Evolutionary conservation across 2,888 invertebrate genomes (phyloP).

Genomic region (Sarcophaga carnaria): DNA sequence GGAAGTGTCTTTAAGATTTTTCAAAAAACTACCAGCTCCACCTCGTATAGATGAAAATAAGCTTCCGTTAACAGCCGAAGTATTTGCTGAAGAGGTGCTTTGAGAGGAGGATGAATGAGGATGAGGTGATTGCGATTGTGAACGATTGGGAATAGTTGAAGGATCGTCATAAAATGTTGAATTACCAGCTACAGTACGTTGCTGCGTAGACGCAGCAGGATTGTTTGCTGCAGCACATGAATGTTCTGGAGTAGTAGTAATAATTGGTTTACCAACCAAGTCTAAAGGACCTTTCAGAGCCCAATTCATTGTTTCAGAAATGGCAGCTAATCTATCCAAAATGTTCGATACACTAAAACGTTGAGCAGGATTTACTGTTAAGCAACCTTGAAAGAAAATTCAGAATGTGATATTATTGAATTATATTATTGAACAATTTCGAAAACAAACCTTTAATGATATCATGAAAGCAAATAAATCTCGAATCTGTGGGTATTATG

Average conservation of each 20-base stretch:
- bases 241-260: slow-evolving; percentile 75
- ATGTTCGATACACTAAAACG: slow-evolving; percentile 90
- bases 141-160: slow-evolving; percentile 61
- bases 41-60: slow-evolving; percentile 94
- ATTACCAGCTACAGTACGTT: slow-evolving; percentile 66
- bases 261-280: slow-evolving; percentile 78
- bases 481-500: slow-evolving; percentile 90
- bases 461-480: slow-evolving; percentile 93
- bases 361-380: slow-evolving; percentile 91
- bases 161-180: slow-evolving; percentile 77
- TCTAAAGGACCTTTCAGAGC: slow-evolving; percentile 90
- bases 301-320: slow-evolving; percentile 92
- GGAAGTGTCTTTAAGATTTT: slow-evolving; percentile 97
- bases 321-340: slow-evolving; percentile 92
- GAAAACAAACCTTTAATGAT: slow-evolving; percentile 86
- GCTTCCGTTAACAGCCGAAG: slow-evolving; percentile 82
- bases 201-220: slow-evolving; percentile 50
- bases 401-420: background rate
- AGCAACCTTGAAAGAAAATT: slow-evolving; percentile 83
- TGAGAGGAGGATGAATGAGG: slow-evolving; percentile 58
- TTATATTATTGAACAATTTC: background rate
- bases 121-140: slow-evolving; percentile 61
- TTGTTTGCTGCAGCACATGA: slow-evolving; percentile 71
- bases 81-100: slow-evolving; percentile 63
- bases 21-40: slow-evolving; percentile 95